Percentiles rank a stretch among this genome's conserved stretches.
Evolutionary conservation across 2,113 vertebrate species (phyloP).

Genomic region (Prochilodus magdalenae): DNA sequence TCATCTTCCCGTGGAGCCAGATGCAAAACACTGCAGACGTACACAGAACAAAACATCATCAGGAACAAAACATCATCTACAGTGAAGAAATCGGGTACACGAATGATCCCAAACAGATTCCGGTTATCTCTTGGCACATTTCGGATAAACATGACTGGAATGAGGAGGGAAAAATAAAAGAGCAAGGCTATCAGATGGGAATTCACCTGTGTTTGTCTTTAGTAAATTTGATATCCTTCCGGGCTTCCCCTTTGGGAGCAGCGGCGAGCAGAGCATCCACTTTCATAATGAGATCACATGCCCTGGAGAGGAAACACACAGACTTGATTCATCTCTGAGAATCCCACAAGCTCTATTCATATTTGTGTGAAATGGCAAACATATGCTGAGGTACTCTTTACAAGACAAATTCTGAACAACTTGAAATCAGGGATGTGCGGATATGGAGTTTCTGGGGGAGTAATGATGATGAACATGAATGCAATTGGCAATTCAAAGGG

Average conservation of each 20-base stretch:
- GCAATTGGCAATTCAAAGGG: too few relatives aligned
- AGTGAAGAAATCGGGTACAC: background rate
- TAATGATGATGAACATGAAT: background rate
- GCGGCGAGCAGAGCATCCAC: constrained; percentile 87
- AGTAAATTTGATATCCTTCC: constrained; percentile 80
- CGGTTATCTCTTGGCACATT: background rate
- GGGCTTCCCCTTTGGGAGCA: constrained; percentile 79
- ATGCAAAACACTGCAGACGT: constrained; percentile 80
- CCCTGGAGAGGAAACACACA: constrained; percentile 67
- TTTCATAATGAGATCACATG: constrained; percentile 93
- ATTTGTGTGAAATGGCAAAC: background rate
- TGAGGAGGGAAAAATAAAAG: too few relatives aligned
- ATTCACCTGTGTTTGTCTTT: constrained; percentile 87
- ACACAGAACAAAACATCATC: background rate
- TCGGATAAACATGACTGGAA: background rate
- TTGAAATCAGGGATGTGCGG: background rate
- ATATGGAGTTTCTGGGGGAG: background rate
- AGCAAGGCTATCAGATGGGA: background rate
- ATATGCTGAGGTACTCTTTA: background rate
- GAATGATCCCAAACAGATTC: background rate
- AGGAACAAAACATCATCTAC: background rate
- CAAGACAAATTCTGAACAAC: background rate
- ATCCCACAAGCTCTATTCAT: background rate
- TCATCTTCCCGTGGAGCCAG: constrained; percentile 81
- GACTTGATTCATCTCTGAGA: constrained; percentile 48